These are phyloP conservation scores for Amblyopsis rosae DNA, from an alignment of 2,113 vertebrate species.

Conservation along the genomic window DNA sequence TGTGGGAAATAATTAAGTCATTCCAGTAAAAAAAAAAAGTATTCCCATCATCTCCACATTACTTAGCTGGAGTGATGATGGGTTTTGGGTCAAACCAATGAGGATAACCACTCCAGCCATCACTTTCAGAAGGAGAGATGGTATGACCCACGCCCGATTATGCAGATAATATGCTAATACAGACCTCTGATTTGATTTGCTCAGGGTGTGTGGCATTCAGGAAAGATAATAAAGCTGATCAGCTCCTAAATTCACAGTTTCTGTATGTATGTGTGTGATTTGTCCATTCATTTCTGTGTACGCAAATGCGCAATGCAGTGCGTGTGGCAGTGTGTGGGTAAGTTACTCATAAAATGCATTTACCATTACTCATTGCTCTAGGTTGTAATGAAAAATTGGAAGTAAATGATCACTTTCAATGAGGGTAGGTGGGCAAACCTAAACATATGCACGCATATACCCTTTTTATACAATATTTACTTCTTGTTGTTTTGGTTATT, in stretches of 20 bases:
- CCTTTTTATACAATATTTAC: not conserved
- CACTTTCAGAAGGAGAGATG: slow-evolving; percentile 30
- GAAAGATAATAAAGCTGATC: slow-evolving; percentile 69
- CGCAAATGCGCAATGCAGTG: not conserved
- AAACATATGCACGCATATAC: not conserved
- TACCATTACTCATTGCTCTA: too few species aligned
- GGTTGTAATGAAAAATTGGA: too few species aligned
- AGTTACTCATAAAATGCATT: not conserved
- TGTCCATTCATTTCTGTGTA: not conserved
- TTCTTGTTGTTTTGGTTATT: not conserved
- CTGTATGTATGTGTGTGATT: slow-evolving; percentile 14
- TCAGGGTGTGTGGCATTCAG: slow-evolving; percentile 46
- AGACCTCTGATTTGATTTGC: slow-evolving; percentile 61
- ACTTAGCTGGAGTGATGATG: slow-evolving; percentile 38
- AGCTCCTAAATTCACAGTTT: slow-evolving; percentile 23
- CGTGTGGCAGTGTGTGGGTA: too few species aligned
- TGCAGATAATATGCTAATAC: slow-evolving; percentile 77
- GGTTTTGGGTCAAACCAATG: slow-evolving; percentile 1
- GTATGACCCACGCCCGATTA: slow-evolving; percentile 55
- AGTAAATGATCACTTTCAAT: too few species aligned
- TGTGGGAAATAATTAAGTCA: slow-evolving; percentile 5
- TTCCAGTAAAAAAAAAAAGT: not conserved
- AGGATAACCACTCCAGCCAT: not conserved
- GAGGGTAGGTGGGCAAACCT: not conserved
- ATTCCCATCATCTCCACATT: slow-evolving; percentile 22